Evolutionary conservation across 2,797 vertebrate species (phyloP), one percentile per base, ranked within the genome.

Genomic region (Acipenser ruthenus): DNA sequence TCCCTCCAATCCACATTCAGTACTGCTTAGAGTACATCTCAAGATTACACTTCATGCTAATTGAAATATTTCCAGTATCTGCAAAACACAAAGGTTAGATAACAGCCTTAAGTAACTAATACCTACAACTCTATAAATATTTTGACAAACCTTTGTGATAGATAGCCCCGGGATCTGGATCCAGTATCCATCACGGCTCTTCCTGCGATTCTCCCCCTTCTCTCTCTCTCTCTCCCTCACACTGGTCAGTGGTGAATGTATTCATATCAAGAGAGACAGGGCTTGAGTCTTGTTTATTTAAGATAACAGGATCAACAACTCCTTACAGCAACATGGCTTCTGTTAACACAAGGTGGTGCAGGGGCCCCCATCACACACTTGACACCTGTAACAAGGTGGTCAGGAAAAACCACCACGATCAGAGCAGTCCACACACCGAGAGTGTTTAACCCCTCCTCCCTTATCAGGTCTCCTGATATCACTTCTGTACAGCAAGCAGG

Each of bases 101-200:
- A 58, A 58, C 11, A 15, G 11, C 55, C 55, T 7, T 58, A 10
- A n/a, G 55, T 58, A 58, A 58, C 55, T 13, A 58, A 58, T n/a
- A 58, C 55, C 55, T 58, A 58, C 55, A 15, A n/a, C 55, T 58
- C 55, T 58, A 13, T 58, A 58, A 58, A 58, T 58, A 58, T 58
- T 58, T 58, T 58, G 55, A 58, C 55, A 58, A 11, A 10, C 11
- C 11, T 11, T 58, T n/a, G 0, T 58, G 12, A 58, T n/a, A 13
- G 55, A 58, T 58, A 58, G 55, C 55, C 55, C 13, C 13, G 55
- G 55, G 55, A 58, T 58, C 55, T 58, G 55, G 55, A 58, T 13
- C 13, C 55, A 7, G 6, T 10, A 58, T 58, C 10, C 55, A 58
- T 8, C 51, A 53, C 6, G 8, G 11, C 51, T 58, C 55, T 11